Evolutionary conservation across 2,888 invertebrate species (phyloP).

Genomic region (Horisme vitalbata): DNA sequence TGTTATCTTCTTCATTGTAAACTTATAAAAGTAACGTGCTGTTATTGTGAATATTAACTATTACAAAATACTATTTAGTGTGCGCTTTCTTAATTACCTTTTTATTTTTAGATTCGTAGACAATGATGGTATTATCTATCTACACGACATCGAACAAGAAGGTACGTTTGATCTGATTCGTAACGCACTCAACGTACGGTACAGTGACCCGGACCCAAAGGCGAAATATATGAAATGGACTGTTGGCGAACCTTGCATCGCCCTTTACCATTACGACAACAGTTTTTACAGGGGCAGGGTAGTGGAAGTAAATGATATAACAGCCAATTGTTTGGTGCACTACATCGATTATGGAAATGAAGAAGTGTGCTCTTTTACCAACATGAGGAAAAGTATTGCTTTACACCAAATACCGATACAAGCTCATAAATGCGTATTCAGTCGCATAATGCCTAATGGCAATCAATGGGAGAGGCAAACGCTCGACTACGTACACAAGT

Average conservation of each 20-base stretch:
- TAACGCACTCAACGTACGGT: conserved; percentile 71
- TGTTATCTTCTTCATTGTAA: too few relatives aligned
- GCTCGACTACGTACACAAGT: conserved; percentile 84
- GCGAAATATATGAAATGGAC: conserved; percentile 80
- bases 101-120: conserved; percentile 61
- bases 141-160: conserved; percentile 59
- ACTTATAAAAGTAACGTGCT: too few relatives aligned
- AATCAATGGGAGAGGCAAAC: conserved; percentile 74
- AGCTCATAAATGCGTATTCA: conserved; percentile 83
- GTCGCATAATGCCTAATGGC: conserved; percentile 53
- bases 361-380: conserved; percentile 82
- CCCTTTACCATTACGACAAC: conserved; percentile 85
- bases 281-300: conserved; percentile 88
- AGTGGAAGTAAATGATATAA: conserved; percentile 60
- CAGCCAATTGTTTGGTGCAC: conserved; percentile 76
- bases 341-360: conserved; percentile 94
- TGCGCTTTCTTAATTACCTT: background rate
- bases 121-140: conserved; percentile 71
- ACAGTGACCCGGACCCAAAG: conserved; percentile 67
- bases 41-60: too few relatives aligned
- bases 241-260: conserved; percentile 86
- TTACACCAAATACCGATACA: conserved; percentile 86
- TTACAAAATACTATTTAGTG: too few relatives aligned
- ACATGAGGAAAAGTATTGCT: conserved; percentile 84
- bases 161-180: conserved; percentile 77